These are phyloP conservation scores for Rapana venosa DNA, from an alignment of 2,888 invertebrate genomes.

Conservation along the genomic window DNA sequence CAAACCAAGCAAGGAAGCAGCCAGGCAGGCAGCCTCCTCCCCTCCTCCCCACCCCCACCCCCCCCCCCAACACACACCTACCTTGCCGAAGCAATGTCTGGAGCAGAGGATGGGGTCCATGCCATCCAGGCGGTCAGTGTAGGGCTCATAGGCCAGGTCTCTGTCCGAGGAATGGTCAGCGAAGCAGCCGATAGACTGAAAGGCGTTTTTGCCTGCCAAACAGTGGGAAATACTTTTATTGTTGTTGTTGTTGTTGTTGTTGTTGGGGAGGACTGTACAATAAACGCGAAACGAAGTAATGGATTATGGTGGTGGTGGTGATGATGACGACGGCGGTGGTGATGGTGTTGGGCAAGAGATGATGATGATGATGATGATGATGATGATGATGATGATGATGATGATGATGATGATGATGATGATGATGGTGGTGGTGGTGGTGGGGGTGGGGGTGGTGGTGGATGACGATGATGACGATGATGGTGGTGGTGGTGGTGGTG, in stretches of 20 bases:
- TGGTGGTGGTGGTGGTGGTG: neutral
- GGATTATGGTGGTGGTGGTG: neutral
- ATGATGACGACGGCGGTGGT: neutral
- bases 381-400: neutral
- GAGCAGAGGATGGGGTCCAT: conserved; percentile 70
- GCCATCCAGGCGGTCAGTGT: conserved; percentile 60
- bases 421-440: conserved; percentile 2
- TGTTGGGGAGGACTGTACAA: neutral
- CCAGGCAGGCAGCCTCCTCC: too few relatives aligned
- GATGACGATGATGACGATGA: too few relatives aligned
- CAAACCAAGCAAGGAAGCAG: too few relatives aligned
- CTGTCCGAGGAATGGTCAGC: conserved; percentile 59
- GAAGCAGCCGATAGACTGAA: conserved; percentile 65
- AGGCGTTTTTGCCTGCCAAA: conserved; percentile 56
- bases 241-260: too few relatives aligned
- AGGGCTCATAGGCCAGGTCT: conserved; percentile 66
- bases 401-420: conserved; percentile 10
- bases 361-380: neutral
- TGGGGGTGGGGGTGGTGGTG: neutral
- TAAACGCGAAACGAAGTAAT: neutral
- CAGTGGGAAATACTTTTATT: neutral
- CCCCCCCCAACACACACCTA: neutral
- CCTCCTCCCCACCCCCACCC: too few relatives aligned
- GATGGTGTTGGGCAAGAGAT: neutral
- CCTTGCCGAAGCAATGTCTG: conserved; percentile 62